Evolutionary conservation across 1,140 invertebrate genomes (phyloP).

Genomic region (Asobara japonica): DNA sequence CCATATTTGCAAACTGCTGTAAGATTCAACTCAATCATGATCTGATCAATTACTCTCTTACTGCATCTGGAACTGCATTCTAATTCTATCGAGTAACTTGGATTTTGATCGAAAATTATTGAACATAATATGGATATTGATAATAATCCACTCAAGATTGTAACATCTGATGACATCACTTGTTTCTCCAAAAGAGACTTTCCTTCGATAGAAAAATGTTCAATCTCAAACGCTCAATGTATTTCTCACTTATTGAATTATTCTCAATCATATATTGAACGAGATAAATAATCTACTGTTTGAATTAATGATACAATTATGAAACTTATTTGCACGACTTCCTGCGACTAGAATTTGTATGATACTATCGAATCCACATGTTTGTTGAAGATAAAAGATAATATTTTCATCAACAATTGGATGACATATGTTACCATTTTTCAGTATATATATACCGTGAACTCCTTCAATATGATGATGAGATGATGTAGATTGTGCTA

Average conservation of each 20-base stretch:
- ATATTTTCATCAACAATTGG: neutral
- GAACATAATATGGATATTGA: neutral
- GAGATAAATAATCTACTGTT: neutral
- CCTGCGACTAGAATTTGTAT: neutral
- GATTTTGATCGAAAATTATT: neutral
- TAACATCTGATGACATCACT: no score
- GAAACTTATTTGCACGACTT: neutral
- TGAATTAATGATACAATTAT: neutral
- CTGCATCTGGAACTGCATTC: neutral
- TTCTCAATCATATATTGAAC: neutral
- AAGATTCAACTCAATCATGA: neutral
- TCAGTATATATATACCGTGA: neutral
- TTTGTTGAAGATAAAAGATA: neutral
- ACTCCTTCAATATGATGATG: no score
- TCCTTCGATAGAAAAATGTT: neutral
- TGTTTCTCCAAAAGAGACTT: no score
- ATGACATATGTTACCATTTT: neutral
- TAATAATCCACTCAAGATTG: neutral
- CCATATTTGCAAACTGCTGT: no score
- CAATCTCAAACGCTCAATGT: neutral
- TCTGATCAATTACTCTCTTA: neutral
- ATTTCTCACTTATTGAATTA: neutral
- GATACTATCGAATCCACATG: neutral
- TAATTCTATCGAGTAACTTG: neutral
- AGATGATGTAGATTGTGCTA: no score